Evolutionary conservation across 1,140 invertebrate genomes (phyloP), one percentile per base, ranked within the genome.

Genomic region (Apis laboriosa): DNA sequence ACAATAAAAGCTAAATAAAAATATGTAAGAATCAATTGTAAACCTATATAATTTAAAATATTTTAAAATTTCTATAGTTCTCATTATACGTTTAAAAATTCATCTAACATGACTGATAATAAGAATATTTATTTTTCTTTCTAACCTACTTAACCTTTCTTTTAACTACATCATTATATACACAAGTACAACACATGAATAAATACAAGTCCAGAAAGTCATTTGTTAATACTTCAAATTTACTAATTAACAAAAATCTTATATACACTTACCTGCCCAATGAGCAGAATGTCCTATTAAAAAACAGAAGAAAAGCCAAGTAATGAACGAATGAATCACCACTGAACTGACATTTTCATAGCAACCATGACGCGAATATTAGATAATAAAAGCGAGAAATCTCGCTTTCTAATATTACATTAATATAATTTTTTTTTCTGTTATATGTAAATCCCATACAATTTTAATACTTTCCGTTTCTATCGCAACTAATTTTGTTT

Each of bases 301-400:
- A 56, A 61, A 84, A 88, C 75, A 80, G 74, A 85, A 55, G 78
- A 83, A 55, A 70, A 74, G 64, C 15, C 80, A 85, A 34, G 72
- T 68, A 73, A 87, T 60, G 66, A 74, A 58, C 49, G 58, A 85
- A 77, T 89, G 87, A 90, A 86, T 90, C 89, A 90, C 83, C 89
- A 90, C 61, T 67, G 72, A 82, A 83, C 84, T 90, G 88, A 90
- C 89, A 90, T 90, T 88, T 89, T 89, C 84, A 60, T 79, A 61
- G 77, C 83, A 82, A 71, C 76, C 76, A 77, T 76, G 71, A 88
- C 74, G 78, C 70, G 63, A 81, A 80, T 80, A 68, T 53, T 64
- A 80, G 78, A 84, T 67, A 85, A 70, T 77, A 77, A 70, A 76
- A 77, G 78, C 71, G 66, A 84, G 56, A 79, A 76, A 72, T 74